Evolutionary conservation across 2,113 vertebrate species (phyloP), one percentile per base, ranked within the genome.

Genomic region (Aptenodytes patagonicus): DNA sequence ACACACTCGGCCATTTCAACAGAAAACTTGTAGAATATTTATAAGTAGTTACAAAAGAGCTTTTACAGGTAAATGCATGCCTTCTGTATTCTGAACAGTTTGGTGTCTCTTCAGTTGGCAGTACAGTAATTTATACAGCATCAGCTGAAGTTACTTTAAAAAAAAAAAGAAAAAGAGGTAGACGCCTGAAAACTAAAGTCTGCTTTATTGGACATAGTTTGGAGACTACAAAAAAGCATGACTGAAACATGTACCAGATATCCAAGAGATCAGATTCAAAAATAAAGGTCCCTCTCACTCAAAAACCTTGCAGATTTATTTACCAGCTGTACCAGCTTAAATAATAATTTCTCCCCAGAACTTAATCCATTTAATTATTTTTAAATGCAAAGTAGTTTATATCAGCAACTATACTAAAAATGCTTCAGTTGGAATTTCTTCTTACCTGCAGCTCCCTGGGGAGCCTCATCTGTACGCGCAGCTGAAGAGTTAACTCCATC

Each of bases 371-470:
- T 65, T 52, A 60, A 60, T 28, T 78, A 34, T 9, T 73, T 93
- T 73, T 55, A 42, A 76, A 62, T 13, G 4, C 17, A 34, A 42
- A 64, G 19, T 46, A 38, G 7, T 38, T 71, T 38, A 1, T 34
- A 89, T 4, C 16, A 75, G 32, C 21, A 84, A 28, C 13, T 28
- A 22, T 2, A 29, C 13, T 44, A 42, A 10, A 64, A 70, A 58
- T 25, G 13, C 46, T 57, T 55, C 31, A 49, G 28, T 1, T 62
- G 26, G 3, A 49, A 40, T 65, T 82, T 69, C 51, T 44, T 46
- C 52, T 86, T 98, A 99, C 99, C 99, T 98, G 99, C 99, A 89
- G 99, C 99, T 96, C 99, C 99, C 97, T 99, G 99, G n/a, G 99
- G 99, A 84, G 99, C 97, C 81, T 99, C 99, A 87, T 99, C 99